phyloP scores from a whole-genome alignment of 2,113 vertebrate species.

The Tetrao urogallus region DNA sequence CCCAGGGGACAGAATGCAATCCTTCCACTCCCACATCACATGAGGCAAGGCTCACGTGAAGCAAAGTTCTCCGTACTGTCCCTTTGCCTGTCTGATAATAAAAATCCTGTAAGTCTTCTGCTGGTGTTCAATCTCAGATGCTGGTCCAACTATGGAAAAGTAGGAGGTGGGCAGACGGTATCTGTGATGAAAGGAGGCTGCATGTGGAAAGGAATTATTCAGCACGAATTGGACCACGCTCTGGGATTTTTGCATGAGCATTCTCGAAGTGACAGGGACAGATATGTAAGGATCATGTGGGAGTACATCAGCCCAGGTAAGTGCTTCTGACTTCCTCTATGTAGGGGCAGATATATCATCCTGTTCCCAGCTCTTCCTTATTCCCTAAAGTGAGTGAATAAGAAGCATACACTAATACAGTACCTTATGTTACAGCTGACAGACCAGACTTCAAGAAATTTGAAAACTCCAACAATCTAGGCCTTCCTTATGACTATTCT shows the following conservation, averaged over 20 bases:
- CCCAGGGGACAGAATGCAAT: not conserved
- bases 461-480: conserved; percentile 64
- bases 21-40: not conserved
- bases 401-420: not conserved
- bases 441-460: conserved; percentile 65
- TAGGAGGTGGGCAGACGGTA: conserved; percentile 82
- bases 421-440: conserved; percentile 55
- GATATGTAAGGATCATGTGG: conserved; percentile 84
- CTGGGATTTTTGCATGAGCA: conserved; percentile 89
- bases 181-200: conserved; percentile 83
- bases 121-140: conserved; percentile 72
- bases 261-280: conserved; percentile 85
- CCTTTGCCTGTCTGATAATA: not conserved
- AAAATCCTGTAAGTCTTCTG: not conserved
- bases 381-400: not conserved
- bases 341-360: not conserved
- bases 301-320: conserved; percentile 82
- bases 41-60: not conserved
- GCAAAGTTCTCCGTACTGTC: not conserved
- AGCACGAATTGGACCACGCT: conserved; percentile 86
- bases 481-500: conserved; percentile 66
- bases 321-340: not conserved
- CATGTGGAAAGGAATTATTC: conserved; percentile 85
- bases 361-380: not conserved
- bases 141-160: conserved; percentile 85